Conservation (phyloP, 2,113 vertebrate species). For the Osmerus eperlanus region DNA sequence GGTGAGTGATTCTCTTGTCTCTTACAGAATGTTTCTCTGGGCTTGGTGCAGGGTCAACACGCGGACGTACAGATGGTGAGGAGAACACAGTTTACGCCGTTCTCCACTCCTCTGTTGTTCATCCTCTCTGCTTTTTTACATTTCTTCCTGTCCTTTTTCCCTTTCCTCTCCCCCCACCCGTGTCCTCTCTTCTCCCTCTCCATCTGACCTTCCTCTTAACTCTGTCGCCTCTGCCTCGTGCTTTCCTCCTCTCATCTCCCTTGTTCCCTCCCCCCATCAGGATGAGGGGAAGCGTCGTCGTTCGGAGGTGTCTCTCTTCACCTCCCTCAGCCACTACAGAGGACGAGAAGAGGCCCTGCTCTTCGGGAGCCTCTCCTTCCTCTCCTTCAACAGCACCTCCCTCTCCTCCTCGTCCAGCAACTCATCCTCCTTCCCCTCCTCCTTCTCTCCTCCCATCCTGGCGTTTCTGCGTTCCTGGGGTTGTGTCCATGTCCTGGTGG, state of each 20-base stretch:
- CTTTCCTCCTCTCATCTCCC: neutral
- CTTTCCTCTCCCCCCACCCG: too few relatives aligned
- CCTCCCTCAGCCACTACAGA: conserved; percentile 59
- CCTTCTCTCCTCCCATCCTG: conserved; percentile 40
- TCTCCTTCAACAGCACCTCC: conserved; percentile 56
- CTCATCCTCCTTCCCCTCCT: conserved; percentile 23
- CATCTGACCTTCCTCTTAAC: too few relatives aligned
- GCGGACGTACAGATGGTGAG: too few relatives aligned
- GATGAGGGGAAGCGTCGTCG: conserved; percentile 1
- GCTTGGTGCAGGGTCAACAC: too few relatives aligned
- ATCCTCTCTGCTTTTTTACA: too few relatives aligned
- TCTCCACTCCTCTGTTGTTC: too few relatives aligned
- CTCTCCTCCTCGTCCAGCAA: conserved; percentile 15
- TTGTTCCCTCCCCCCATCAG: conserved; percentile 16
- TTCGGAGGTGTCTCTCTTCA: conserved; percentile 48
- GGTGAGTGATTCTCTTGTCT: too few relatives aligned
- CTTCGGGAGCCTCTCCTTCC: conserved; percentile 62
- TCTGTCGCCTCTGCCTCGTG: too few relatives aligned
- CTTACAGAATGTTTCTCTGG: too few relatives aligned
- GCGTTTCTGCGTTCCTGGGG: conserved; percentile 74
- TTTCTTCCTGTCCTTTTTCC: too few relatives aligned
- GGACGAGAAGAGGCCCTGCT: conserved; percentile 67
- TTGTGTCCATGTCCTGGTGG: conserved; percentile 65
- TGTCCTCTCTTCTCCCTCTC: too few relatives aligned
- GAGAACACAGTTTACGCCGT: too few relatives aligned